phyloP scores from a whole-genome alignment of 2,888 invertebrate species.

The Mythimna albipuncta region DNA sequence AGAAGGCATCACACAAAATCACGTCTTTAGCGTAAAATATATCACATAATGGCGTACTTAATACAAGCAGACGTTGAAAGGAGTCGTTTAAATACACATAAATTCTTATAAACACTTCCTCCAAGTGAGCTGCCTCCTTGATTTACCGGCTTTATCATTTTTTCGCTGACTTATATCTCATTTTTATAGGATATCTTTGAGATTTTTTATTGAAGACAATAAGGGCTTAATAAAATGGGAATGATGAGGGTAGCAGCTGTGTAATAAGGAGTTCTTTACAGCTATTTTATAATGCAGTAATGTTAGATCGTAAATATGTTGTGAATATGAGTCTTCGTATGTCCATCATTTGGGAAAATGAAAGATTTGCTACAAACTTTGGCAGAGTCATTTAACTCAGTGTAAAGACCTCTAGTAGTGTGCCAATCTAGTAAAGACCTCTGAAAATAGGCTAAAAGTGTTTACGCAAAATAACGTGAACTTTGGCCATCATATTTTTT shows the following conservation, averaged over 20 bases:
- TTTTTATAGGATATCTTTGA: constrained; percentile 83
- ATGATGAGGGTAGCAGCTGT: constrained; percentile 72
- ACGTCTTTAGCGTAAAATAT: constrained; percentile 46
- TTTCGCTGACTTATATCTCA: constrained; percentile 65
- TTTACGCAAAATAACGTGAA: no score
- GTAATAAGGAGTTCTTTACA: constrained; percentile 49
- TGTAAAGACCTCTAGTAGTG: no score
- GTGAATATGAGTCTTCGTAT: constrained; percentile 21
- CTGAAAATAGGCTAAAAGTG: no score
- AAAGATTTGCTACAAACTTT: constrained; percentile 3
- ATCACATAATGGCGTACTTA: constrained; percentile 57
- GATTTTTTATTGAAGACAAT: constrained; percentile 87
- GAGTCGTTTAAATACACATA: constrained; percentile 68
- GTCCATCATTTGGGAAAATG: constrained; percentile 17
- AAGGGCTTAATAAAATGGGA: constrained; percentile 83
- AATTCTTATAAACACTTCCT: constrained; percentile 71
- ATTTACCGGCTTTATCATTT: constrained; percentile 76
- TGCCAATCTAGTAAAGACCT: no score
- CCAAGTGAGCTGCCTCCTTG: constrained; percentile 52
- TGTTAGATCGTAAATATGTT: constrained; percentile 48
- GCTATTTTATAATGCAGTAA: constrained; percentile 55
- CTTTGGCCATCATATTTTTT: no score
- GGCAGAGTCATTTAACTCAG: background rate
- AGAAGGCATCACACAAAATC: constrained; percentile 23
- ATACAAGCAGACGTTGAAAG: constrained; percentile 48